Evolutionary conservation across 2,113 vertebrate genomes (phyloP).

Genomic region (Burhinus oedicnemus): DNA sequence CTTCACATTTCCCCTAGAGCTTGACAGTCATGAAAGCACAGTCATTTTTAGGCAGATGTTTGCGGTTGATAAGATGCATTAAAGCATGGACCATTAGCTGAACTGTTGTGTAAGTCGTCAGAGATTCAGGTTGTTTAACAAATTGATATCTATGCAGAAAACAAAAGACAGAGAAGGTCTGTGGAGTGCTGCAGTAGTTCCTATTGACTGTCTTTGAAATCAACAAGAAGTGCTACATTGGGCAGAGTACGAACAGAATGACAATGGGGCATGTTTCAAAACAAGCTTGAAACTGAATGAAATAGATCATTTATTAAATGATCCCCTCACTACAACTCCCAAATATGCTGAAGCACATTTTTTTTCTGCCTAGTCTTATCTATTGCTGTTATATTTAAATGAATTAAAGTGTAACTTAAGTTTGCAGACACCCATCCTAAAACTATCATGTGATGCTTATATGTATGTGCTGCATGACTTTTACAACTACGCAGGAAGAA

Average conservation of each 20-base stretch:
- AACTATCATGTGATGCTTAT: background rate
- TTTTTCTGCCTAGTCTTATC: background rate
- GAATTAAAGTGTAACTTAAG: background rate
- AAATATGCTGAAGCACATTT: background rate
- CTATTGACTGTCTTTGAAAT: slow-evolving; percentile 10
- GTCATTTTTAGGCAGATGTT: slow-evolving; percentile 53
- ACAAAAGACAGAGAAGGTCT: background rate
- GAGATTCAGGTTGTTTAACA: slow-evolving; percentile 57
- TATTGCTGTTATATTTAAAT: background rate
- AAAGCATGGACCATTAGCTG: slow-evolving; percentile 49
- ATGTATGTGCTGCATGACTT: background rate
- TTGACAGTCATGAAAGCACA: slow-evolving; percentile 29
- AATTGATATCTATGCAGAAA: slow-evolving; percentile 44
- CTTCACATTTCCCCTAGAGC: background rate
- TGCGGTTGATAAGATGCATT: slow-evolving; percentile 29
- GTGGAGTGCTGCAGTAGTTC: slow-evolving; percentile 3
- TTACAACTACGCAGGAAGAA: background rate
- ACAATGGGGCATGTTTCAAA: background rate
- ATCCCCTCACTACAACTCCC: background rate
- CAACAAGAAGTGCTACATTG: background rate
- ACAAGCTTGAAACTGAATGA: slow-evolving; percentile 1
- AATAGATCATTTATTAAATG: background rate
- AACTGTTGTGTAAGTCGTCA: slow-evolving; percentile 52
- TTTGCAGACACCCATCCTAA: background rate
- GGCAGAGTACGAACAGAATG: background rate